Evolutionary conservation across 2,797 vertebrate genomes (phyloP), one percentile per base, ranked within the genome.

Genomic region (Dermochelys coriacea): DNA sequence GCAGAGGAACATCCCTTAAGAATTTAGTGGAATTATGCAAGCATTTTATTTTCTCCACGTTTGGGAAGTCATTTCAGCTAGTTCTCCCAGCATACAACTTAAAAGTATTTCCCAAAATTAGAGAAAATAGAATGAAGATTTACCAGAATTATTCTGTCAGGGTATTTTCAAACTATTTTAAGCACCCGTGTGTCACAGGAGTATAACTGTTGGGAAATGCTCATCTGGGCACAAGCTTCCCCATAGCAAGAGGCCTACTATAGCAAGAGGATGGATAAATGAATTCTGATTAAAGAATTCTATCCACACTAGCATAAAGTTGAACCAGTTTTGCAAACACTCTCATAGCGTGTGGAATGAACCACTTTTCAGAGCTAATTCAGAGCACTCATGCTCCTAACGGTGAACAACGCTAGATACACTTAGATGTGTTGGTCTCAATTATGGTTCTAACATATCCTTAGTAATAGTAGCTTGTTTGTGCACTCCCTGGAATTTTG

Each of bases 191-290:
- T 41, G 25, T 79, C 83, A 90, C 90, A 89, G 75, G 78, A 68
- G 75, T 1, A 0, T 90, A 85, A 84, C 80, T 71, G 49, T 19
- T n/a, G 34, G 61, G 34, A 64, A n/a, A 64, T 84, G 95, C 96
- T 97, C 96, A 93, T 95, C 95, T 95, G 95, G 95, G 93, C 96
- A 96, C 93, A 79, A 78, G 84, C 84, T 90, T 37, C 84, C 80
- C 93, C 74, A 50, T 85, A 95, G 93, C 41, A 80, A 92, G 61
- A 93, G 54, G 2, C 29, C 91, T 94, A n/a, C 89, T 87, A 12
- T 41, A 84, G 80, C 27, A 41, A 91, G 81, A 88, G 31, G 16
- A 64, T 64, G 61, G 61, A n/a, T 14, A 82, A 82, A 37, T 92
- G 91, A 94, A 89, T 89, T 47, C 85, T 93, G n/a, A 57, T 41